A percentile compares a stretch with the other conserved stretches of the same genome.
phyloP scores from a whole-genome alignment of 2,113 vertebrate genomes.

The Siniperca chuatsi region DNA sequence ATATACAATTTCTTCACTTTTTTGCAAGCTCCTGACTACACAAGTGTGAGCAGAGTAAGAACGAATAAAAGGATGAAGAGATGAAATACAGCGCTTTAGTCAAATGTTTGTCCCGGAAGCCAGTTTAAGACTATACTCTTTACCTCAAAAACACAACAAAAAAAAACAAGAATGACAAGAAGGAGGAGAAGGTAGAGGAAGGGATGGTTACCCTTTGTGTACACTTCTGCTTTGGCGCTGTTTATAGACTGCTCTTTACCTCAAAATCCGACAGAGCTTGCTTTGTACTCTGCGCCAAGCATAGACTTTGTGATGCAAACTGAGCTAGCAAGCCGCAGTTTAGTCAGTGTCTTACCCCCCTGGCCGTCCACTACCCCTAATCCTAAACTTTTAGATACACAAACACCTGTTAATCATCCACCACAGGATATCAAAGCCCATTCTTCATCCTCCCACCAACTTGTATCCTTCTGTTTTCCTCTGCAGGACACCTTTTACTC shows the following conservation, averaged over 20 bases:
- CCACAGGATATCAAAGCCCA: conserved; percentile 73
- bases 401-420: conserved; percentile 63
- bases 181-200: conserved; percentile 30
- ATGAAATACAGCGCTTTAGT: conserved; percentile 55
- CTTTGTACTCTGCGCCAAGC: conserved; percentile 68
- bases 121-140: conserved; percentile 68
- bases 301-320: conserved; percentile 64
- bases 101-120: conserved; percentile 61
- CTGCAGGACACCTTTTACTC: conserved; percentile 26
- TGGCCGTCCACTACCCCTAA: conserved; percentile 32
- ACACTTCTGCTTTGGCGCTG: conserved; percentile 62
- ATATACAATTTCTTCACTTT: conserved; percentile 53
- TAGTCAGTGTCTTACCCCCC: conserved; percentile 74
- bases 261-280: conserved; percentile 77
- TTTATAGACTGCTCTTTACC: conserved; percentile 77
- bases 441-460: conserved; percentile 59
- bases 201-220: conserved; percentile 46
- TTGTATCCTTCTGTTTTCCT: conserved; percentile 22
- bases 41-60: conserved; percentile 50
- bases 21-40: conserved; percentile 49
- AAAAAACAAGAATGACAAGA: conserved; percentile 38
- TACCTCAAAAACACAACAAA: conserved; percentile 72
- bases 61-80: conserved; percentile 40
- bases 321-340: conserved; percentile 60
- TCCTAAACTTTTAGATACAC: conserved; percentile 49